Base-by-base conservation (phyloP, 2,888 invertebrate genomes). In the Mimas tiliae region DNA sequence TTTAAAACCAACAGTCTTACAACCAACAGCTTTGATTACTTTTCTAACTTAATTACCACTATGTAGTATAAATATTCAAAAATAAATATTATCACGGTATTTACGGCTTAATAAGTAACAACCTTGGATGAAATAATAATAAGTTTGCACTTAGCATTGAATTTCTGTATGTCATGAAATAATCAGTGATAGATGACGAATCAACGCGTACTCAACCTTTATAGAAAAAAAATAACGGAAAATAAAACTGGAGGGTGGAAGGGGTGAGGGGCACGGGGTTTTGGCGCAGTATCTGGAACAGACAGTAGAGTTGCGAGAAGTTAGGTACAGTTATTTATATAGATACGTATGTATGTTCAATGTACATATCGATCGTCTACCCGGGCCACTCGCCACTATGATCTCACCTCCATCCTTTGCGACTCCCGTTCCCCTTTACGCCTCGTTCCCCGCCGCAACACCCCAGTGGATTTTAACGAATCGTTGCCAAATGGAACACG, bases 311-410 rank as follows among this genome's bases (percentile, higher is more conserved):
- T 91, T 89, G 91, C 85, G 91, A 90, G 91, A 90, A 91, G 90
- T 90, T 89, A 90, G 91, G 91, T 89, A 90, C 89, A 84, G 88
- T 88, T 91, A 90, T 90, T 89, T 92, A 91, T 91, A 87, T 88
- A 88, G 90, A 85, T 91, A 91, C 86, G 87, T 92, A 92, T 90
- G 87, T 92, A 91, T 88, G 91, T 89, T 92, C 91, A 92, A 92
- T 92, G 92, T 93, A 93, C 93, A 92, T 93, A 93, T 93, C 91
- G 93, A 93, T 93, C 93, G 93, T 87, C 90, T 90, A 90, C 90
- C 92, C 91, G 84, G 87, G 91, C 90, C 90, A 91, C 93, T 92
- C 92, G 91, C 92, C 93, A 93, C 93, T 93, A 92, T 93, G 92
- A 93, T 91, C 91, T 92, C 93, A 93, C 93, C 93, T 92, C 93